phyloP scores from a whole-genome alignment of 2,113 vertebrate species.

The Callorhinus ursinus region DNA sequence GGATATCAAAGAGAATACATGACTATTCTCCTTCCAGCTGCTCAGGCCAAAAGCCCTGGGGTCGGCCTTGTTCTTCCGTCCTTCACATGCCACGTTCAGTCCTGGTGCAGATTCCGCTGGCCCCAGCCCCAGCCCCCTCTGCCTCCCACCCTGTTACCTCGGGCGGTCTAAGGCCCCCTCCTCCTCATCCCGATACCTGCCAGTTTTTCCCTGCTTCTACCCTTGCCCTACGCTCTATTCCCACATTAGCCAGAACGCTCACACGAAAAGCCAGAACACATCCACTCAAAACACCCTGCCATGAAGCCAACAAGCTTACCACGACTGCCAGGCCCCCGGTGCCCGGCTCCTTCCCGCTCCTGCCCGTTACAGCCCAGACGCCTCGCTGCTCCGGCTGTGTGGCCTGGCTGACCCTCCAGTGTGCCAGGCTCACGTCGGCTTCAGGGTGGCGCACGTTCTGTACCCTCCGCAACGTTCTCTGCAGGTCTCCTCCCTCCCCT shows the following conservation, averaged over 20 bases:
- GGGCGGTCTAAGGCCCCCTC: accelerated
- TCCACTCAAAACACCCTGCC: accelerated
- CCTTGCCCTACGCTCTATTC: background rate
- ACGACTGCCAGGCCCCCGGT: accelerated
- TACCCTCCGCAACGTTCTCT: background rate
- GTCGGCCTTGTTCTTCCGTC: background rate
- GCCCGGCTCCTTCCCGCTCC: background rate
- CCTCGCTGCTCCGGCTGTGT: accelerated
- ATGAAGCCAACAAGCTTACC: background rate
- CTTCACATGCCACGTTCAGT: background rate
- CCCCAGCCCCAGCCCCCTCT: background rate
- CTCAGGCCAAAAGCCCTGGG: background rate
- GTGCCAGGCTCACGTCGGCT: accelerated
- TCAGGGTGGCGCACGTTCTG: background rate
- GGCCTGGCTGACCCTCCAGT: accelerated
- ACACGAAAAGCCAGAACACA: background rate
- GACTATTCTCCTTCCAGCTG: background rate
- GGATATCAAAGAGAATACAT: background rate
- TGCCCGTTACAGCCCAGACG: background rate
- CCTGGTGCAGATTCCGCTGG: background rate
- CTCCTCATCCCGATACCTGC: background rate
- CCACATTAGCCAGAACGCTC: accelerated
- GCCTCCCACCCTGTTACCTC: accelerated
- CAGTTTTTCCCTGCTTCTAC: background rate
- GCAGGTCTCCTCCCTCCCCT: background rate